These are phyloP conservation scores for Drosophila prostipennis DNA, from an alignment of 2,888 invertebrate genomes.

Conservation along the genomic window DNA sequence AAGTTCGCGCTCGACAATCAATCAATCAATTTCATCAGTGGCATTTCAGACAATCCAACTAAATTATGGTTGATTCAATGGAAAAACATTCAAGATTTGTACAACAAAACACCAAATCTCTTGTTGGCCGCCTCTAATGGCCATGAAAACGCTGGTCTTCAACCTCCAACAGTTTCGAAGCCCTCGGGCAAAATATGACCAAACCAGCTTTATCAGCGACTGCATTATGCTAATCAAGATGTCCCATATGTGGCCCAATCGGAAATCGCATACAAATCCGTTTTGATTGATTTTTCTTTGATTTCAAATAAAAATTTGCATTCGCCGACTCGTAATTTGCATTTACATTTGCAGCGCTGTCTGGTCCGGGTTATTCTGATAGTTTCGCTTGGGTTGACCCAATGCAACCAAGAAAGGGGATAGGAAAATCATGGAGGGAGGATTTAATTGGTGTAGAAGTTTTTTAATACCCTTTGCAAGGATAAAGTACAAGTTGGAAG, in stretches of 20 bases:
- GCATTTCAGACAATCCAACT: slow-evolving; percentile 49
- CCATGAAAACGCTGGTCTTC: slow-evolving; percentile 24
- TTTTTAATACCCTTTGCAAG: slow-evolving; percentile 2
- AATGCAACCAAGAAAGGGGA: slow-evolving; percentile 18
- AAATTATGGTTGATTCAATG: slow-evolving; percentile 54
- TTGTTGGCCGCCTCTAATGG: slow-evolving; percentile 28
- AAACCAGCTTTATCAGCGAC: slow-evolving; percentile 22
- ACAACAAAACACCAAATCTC: slow-evolving; percentile 18
- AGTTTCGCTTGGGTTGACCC: slow-evolving; percentile 21
- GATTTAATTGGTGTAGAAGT: neutral
- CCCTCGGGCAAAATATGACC: slow-evolving; percentile 13
- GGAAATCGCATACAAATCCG: slow-evolving; percentile 67
- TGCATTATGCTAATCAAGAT: slow-evolving; percentile 30
- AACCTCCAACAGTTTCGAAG: slow-evolving; percentile 21
- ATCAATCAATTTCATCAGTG: slow-evolving; percentile 55
- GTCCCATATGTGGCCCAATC: slow-evolving; percentile 57
- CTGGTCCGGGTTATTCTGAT: slow-evolving; percentile 9
- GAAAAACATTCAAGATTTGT: slow-evolving; percentile 16
- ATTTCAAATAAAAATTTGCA: slow-evolving; percentile 37
- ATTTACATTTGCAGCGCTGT: slow-evolving; percentile 26
- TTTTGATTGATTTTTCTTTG: slow-evolving; percentile 50
- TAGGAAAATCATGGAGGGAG: neutral
- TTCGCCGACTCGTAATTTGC: slow-evolving; percentile 34
- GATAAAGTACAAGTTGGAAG: neutral
- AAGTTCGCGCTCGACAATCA: slow-evolving; percentile 52